These are phyloP conservation scores for Ascaphus truei DNA, from an alignment of 2,113 vertebrate genomes.

Conservation along the genomic window DNA sequence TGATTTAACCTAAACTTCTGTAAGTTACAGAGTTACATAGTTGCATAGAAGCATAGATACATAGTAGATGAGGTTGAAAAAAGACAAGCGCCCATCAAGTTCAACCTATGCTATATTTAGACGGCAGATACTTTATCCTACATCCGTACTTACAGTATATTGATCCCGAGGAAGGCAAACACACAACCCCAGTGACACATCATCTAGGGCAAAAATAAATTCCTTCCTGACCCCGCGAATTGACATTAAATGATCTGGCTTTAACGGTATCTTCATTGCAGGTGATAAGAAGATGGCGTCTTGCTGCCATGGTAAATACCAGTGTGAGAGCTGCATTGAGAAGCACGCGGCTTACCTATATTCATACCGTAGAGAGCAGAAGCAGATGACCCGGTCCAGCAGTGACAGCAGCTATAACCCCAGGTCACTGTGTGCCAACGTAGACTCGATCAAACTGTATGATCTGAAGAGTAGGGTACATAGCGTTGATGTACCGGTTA, in stretches of 20 bases:
- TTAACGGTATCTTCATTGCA: constrained; percentile 33
- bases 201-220: too few relatives aligned
- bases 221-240: too few relatives aligned
- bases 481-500: constrained; percentile 60
- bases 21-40: too few relatives aligned
- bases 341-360: constrained; percentile 47
- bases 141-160: too few relatives aligned
- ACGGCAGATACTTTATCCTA: too few relatives aligned
- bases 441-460: constrained; percentile 39
- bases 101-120: too few relatives aligned
- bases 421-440: constrained; percentile 35
- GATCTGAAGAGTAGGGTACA: constrained; percentile 52
- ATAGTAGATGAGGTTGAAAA: too few relatives aligned
- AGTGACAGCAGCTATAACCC: constrained; percentile 77
- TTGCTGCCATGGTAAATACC: constrained; percentile 69
- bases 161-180: too few relatives aligned
- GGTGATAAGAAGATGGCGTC: constrained; percentile 62
- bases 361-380: constrained; percentile 57
- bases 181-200: too few relatives aligned
- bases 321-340: constrained; percentile 64
- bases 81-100: too few relatives aligned
- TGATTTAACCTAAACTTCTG: too few relatives aligned
- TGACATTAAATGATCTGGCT: background rate
- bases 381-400: constrained; percentile 81
- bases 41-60: too few relatives aligned